phyloP scores from a whole-genome alignment of 2,113 vertebrate species.

The Phalacrocorax aristotelis region DNA sequence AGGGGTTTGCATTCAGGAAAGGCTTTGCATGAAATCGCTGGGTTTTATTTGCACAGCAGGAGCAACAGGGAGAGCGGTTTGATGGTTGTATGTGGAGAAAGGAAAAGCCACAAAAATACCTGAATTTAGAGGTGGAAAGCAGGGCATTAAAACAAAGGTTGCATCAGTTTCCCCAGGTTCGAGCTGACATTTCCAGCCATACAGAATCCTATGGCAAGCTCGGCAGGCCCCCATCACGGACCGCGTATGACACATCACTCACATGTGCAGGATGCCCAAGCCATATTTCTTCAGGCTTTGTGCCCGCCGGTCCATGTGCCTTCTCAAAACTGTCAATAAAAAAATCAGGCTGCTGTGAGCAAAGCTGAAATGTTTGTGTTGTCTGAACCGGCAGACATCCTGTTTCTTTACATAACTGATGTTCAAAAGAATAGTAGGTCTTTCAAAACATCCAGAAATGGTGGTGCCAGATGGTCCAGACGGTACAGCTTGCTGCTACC shows the following conservation, averaged over 20 bases:
- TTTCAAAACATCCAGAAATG: background rate
- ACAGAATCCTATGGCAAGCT: accelerated
- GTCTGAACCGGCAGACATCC: background rate
- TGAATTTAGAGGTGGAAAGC: background rate
- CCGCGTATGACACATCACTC: background rate
- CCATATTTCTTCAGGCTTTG: background rate
- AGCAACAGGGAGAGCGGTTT: background rate
- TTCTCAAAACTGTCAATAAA: background rate
- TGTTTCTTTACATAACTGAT: background rate
- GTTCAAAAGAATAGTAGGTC: background rate
- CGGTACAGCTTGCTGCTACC: background rate
- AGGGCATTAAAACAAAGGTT: background rate
- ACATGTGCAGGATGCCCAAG: background rate
- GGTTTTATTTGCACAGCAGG: background rate
- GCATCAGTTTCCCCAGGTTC: background rate
- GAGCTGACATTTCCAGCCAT: background rate
- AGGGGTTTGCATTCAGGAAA: background rate
- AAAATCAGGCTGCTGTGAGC: background rate
- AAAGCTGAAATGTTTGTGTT: background rate
- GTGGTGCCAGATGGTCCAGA: background rate
- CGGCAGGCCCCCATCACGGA: accelerated
- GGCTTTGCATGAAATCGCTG: accelerated
- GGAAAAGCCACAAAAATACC: background rate
- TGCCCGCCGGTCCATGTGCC: background rate
- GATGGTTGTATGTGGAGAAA: background rate